These are phyloP conservation scores for Sebastiscus albofasciatus DNA, from an alignment of 2,797 vertebrate genomes.

Conservation along the genomic window DNA sequence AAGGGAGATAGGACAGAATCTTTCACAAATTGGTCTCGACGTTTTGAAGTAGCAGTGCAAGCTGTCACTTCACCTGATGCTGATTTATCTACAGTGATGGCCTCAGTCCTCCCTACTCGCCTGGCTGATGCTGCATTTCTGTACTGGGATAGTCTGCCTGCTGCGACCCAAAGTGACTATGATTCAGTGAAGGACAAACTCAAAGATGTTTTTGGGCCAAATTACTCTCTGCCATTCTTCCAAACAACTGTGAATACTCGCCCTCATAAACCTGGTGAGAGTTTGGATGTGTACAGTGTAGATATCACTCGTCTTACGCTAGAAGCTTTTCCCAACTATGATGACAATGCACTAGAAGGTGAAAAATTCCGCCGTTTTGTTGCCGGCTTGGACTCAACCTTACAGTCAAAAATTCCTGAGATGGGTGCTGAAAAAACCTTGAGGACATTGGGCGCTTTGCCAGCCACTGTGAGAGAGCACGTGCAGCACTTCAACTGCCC, in stretches of 20 bases:
- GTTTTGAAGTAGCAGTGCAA: not conserved
- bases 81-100: not conserved
- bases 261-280: conserved; percentile 5
- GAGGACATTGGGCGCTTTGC: not conserved
- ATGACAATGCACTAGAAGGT: not conserved
- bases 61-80: not conserved
- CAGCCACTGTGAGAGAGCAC: conserved; percentile 28
- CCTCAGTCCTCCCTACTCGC: not conserved
- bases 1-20: conserved; percentile 13
- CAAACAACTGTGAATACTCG: conserved; percentile 23
- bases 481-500: not conserved
- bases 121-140: conserved; percentile 6
- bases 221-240: conserved; percentile 4
- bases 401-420: too few species aligned
- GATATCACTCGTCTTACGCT: conserved; percentile 27
- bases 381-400: too few species aligned
- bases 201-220: conserved; percentile 20
- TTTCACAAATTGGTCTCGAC: conserved; percentile 1
- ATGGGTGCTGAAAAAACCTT: too few species aligned
- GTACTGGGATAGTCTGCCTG: not conserved
- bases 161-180: not conserved
- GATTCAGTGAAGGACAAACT: conserved; percentile 6
- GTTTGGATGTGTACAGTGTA: conserved; percentile 19
- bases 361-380: too few species aligned
- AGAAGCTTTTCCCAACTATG: not conserved